phyloP scores from a whole-genome alignment of 2,113 vertebrate species.

The Cephalopholis sonnerati region DNA sequence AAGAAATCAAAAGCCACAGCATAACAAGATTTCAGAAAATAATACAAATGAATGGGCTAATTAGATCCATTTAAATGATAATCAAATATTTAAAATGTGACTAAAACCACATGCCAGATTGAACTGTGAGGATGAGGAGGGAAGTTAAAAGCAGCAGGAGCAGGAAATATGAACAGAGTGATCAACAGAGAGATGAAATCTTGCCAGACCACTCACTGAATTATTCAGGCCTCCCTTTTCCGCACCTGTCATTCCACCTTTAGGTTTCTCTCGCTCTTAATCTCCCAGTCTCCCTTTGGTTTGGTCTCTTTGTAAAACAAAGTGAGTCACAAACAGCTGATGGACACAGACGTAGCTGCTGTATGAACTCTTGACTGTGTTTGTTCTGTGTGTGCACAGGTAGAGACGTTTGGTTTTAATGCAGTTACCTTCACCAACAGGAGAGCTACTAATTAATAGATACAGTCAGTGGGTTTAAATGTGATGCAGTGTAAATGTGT shows the following conservation, averaged over 20 bases:
- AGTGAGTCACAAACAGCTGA: constrained; percentile 18
- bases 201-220: constrained; percentile 64
- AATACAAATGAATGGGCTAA: background rate
- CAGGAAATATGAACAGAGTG: constrained; percentile 28
- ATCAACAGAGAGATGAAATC: constrained; percentile 58
- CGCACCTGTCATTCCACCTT: constrained; percentile 67
- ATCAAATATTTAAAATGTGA: background rate
- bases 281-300: constrained; percentile 11
- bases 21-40: background rate
- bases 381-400: constrained; percentile 28
- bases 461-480: constrained; percentile 14
- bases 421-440: background rate
- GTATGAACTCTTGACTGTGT: background rate
- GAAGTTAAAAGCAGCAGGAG: background rate
- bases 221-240: constrained; percentile 74
- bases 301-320: constrained; percentile 20
- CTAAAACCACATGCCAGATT: background rate
- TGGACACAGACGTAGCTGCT: background rate
- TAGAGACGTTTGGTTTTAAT: background rate
- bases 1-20: background rate
- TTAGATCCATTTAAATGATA: background rate
- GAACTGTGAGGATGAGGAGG: background rate
- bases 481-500: background rate
- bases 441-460: constrained; percentile 34
- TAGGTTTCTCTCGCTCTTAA: constrained; percentile 36